phyloP scores from a whole-genome alignment of 64 coral and sea anemone species.

The Porites australiensis region DNA sequence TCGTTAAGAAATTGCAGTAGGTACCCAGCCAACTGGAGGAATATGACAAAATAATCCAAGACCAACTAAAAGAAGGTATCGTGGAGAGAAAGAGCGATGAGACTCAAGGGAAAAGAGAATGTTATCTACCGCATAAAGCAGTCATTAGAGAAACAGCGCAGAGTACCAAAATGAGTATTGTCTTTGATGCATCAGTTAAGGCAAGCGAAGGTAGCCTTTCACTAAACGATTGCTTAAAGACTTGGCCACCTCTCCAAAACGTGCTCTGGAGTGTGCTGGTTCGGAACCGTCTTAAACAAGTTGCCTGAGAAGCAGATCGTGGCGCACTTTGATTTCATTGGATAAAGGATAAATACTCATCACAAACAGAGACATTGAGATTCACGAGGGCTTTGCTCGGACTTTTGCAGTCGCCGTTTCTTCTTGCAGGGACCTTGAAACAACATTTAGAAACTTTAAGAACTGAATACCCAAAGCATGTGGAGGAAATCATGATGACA shows the following conservation, averaged over 20 bases:
- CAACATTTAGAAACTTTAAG: not conserved
- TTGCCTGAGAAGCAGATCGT: not conserved
- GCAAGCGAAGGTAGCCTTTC: not conserved
- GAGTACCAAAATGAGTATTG: conserved; percentile 45
- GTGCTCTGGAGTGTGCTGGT: too few relatives aligned
- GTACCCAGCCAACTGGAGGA: not conserved
- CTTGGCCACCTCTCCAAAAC: too few relatives aligned
- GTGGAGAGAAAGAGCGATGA: too few relatives aligned
- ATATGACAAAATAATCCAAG: too few relatives aligned
- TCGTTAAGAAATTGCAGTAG: conserved; percentile 34
- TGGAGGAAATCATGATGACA: too few relatives aligned
- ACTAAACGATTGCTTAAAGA: not conserved
- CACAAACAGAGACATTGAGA: not conserved
- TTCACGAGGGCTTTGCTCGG: conserved; percentile 51
- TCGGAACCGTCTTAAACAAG: not conserved
- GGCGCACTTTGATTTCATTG: not conserved
- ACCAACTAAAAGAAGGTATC: too few relatives aligned
- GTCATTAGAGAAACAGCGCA: too few relatives aligned
- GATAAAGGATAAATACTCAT: conserved; percentile 17
- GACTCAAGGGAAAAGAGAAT: too few relatives aligned
- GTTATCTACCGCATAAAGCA: too few relatives aligned
- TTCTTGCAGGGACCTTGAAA: conserved; percentile 34
- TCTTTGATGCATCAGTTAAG: conserved; percentile 35
- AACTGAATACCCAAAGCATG: not conserved
- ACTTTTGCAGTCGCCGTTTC: conserved; percentile 47